Conservation (phyloP, 1,140 invertebrate species). For the Ceratina calcarata region DNA sequence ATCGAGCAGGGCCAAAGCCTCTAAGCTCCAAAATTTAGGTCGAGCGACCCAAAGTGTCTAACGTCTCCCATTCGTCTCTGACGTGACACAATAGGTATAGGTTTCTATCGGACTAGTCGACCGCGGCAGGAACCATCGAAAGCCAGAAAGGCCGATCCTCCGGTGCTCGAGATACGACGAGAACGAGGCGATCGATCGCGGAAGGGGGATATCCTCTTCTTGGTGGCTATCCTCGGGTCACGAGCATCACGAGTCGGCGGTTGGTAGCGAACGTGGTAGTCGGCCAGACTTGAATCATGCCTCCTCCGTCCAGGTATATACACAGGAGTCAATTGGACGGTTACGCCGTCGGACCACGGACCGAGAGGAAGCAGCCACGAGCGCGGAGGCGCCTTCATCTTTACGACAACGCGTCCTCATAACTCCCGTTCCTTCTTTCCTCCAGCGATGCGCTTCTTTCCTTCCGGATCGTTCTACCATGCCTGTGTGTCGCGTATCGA, state of each 20-base stretch:
- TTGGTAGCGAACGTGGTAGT: conserved; percentile 63
- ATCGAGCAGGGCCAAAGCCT: too few species aligned
- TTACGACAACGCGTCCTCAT: conserved; percentile 65
- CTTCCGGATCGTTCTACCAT: not conserved
- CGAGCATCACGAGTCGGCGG: conserved; percentile 62
- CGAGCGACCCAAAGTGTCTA: too few species aligned
- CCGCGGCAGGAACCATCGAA: not conserved
- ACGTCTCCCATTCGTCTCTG: too few species aligned
- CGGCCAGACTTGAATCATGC: conserved; percentile 62
- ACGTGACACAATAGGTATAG: too few species aligned
- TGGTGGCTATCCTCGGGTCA: conserved; percentile 51
- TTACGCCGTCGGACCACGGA: conserved; percentile 57
- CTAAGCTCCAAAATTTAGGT: too few species aligned
- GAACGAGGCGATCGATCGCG: conserved; percentile 53
- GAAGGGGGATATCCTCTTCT: conserved; percentile 45
- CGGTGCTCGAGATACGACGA: conserved; percentile 47
- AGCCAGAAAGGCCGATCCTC: conserved; percentile 8
- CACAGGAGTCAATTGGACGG: conserved; percentile 67
- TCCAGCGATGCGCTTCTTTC: not conserved
- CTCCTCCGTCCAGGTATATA: conserved; percentile 44
- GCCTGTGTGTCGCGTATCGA: conserved; percentile 19
- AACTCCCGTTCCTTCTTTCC: conserved; percentile 49
- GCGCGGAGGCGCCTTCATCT: conserved; percentile 64
- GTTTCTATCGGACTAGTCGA: not conserved
- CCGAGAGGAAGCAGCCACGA: conserved; percentile 58